Conservation (phyloP, 1,140 invertebrate genomes). For the Formica exsecta region DNA sequence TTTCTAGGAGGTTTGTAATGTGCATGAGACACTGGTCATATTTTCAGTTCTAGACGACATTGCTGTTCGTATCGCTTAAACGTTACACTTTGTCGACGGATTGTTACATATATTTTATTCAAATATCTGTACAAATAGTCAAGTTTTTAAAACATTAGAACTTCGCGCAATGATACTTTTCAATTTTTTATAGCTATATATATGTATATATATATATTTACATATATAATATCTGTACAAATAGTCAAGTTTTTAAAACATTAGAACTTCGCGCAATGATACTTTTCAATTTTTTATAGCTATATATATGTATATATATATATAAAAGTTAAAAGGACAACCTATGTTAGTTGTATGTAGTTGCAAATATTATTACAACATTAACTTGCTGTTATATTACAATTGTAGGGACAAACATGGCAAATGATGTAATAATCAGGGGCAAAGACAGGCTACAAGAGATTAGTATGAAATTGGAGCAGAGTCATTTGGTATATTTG, state of each 20-base stretch:
- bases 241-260: too few species aligned
- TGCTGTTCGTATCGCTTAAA: background rate
- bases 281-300: too few species aligned
- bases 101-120: background rate
- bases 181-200: background rate
- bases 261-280: too few species aligned
- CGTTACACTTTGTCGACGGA: background rate
- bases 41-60: slow-evolving; percentile 42
- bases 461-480: slow-evolving; percentile 90
- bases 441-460: slow-evolving; percentile 87
- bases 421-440: slow-evolving; percentile 83
- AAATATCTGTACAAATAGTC: background rate
- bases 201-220: background rate
- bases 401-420: slow-evolving; percentile 81
- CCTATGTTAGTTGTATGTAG: background rate
- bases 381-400: background rate
- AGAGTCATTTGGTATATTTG: slow-evolving; percentile 91
- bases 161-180: background rate
- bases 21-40: slow-evolving; percentile 32
- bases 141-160: background rate
- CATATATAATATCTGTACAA: too few species aligned
- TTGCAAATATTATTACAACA: background rate
- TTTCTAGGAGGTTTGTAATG: slow-evolving; percentile 76
- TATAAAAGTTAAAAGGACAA: background rate
- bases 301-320: too few species aligned